A percentile compares a stretch with the other conserved stretches of the same genome.
These are phyloP conservation scores for Cosmia trapezina DNA, from an alignment of 2,888 invertebrate genomes.

Conservation along the genomic window DNA sequence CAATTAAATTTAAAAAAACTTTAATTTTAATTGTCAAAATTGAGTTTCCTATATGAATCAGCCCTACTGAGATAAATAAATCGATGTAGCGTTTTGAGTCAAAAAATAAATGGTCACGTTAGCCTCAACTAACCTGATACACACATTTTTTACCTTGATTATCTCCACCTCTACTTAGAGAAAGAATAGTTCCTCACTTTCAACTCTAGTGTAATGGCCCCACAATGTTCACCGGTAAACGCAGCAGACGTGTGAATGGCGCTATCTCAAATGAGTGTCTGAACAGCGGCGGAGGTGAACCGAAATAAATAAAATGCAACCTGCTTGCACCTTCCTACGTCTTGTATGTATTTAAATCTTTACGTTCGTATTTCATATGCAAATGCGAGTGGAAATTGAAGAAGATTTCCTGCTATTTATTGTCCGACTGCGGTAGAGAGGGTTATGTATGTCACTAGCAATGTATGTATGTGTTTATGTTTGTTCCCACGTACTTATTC, in stretches of 20 bases:
- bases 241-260: conserved; percentile 74
- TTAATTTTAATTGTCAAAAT: too few relatives aligned
- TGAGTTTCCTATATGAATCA: too few relatives aligned
- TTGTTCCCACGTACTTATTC: neutral
- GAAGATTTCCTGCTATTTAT: conserved; percentile 21
- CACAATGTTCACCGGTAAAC: conserved; percentile 60
- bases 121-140: too few relatives aligned
- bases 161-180: neutral
- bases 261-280: conserved; percentile 79
- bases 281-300: conserved; percentile 57
- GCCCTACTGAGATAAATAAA: too few relatives aligned
- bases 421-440: neutral
- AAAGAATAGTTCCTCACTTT: neutral
- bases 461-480: neutral
- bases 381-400: conserved; percentile 2
- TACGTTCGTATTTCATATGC: conserved; percentile 33
- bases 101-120: too few relatives aligned
- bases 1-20: too few relatives aligned
- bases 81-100: too few relatives aligned
- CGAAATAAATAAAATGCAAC: conserved; percentile 71
- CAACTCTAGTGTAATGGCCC: conserved; percentile 3
- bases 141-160: neutral
- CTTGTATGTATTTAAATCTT: conserved; percentile 49
- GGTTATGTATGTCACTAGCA: neutral
- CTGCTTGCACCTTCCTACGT: conserved; percentile 18